Base-by-base conservation (phyloP, 2,113 vertebrate genomes). In the Epinephelus lanceolatus region DNA sequence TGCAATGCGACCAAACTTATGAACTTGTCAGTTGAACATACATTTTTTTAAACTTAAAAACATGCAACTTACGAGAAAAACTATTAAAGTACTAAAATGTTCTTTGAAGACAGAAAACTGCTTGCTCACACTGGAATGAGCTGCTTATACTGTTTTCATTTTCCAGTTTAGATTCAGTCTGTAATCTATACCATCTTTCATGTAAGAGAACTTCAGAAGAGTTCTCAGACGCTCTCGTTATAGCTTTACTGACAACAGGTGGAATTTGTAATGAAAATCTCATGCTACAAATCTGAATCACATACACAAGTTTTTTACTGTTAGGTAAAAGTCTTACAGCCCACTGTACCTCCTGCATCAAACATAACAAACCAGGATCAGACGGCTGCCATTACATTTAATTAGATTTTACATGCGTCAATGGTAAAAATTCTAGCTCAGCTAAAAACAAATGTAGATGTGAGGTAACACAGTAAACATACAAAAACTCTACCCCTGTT, bases 351-450 rank as follows among this genome's bases (percentile, higher is more conserved):
- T 78, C 49, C 66, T 57, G 69, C 55, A 78, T 27, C 6, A 78
- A 67, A 74, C 59, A 68, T 60, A 70, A 69, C 60, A 73, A 83
- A 83, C 61, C 65, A 30, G 40, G n/a, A 55, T 81, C 62, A 63
- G 77, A 76, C 69, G 72, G 33, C 56, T 78, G 52, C 66, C 83
- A 81, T 86, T 90, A 69, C 60, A 80, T 55, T 76, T 76, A 86
- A 84, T 84, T 70, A 40, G 23, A 84, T 77, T 76, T 53, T 60
- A 73, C 27, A 71, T 85, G 73, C 21, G 17, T 51, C 27, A 45
- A 33, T 17, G 47, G 62, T n/a, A 37, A 77, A 86, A 78, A 10
- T 69, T 72, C 33, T 65, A 62, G 67, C 71, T 76, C 37, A 71
- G 55, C 67, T 69, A 72, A 85, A 83, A 45, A 80, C 17, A 74